Conservation (phyloP, 2,888 invertebrate species). For the Eupithecia centaureata region DNA sequence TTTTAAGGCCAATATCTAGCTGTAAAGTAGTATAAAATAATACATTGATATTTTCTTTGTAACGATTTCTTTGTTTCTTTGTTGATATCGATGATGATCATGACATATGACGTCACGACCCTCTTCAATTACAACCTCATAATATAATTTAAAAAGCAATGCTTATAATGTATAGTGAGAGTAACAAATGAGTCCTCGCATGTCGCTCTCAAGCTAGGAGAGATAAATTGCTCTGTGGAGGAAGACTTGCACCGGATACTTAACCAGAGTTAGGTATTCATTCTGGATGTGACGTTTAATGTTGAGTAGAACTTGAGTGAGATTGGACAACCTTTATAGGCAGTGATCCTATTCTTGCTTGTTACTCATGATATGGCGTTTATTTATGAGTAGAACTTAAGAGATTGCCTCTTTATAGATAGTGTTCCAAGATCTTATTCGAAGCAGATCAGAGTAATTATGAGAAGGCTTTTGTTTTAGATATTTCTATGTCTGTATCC, state of each 20-base stretch:
- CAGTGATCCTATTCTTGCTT: no score
- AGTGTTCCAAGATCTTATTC: background rate
- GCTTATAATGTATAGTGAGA: conserved; percentile 27
- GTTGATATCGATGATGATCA: background rate
- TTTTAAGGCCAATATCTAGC: no score
- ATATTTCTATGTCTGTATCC: no score
- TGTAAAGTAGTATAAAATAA: background rate
- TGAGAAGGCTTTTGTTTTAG: no score
- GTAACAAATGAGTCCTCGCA: conserved; percentile 54
- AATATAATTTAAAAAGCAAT: conserved; percentile 32
- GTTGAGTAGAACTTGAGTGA: background rate
- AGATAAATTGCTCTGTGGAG: conserved; percentile 59
- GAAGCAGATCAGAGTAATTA: background rate
- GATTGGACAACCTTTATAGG: background rate
- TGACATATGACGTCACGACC: conserved; percentile 14
- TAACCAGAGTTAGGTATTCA: conserved; percentile 1
- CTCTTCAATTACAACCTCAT: background rate
- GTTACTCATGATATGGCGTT: no score
- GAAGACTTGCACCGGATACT: conserved; percentile 33
- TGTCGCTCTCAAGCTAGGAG: conserved; percentile 59
- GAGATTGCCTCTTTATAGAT: no score
- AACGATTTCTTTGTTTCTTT: background rate
- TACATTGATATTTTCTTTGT: background rate
- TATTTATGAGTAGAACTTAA: no score
- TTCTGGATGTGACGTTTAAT: background rate